Conservation (phyloP, 2,888 invertebrate genomes). For the Alloplasta piceator region DNA sequence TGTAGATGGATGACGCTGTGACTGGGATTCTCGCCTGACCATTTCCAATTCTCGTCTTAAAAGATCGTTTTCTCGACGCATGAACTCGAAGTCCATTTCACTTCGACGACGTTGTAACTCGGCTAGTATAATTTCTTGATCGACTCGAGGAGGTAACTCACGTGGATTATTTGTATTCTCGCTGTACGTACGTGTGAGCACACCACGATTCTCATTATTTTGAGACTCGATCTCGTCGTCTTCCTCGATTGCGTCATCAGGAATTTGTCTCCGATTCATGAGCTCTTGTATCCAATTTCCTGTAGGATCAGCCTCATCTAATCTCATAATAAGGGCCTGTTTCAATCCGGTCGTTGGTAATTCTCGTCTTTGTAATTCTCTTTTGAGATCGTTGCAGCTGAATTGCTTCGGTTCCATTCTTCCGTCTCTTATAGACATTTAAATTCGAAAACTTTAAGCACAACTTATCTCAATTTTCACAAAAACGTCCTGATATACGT, state of each 20-base stretch:
- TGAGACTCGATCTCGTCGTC: not conserved
- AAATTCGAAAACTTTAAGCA: too few species aligned
- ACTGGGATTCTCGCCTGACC: constrained; percentile 37
- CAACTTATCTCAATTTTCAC: too few species aligned
- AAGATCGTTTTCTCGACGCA: constrained; percentile 42
- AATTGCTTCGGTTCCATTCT: too few species aligned
- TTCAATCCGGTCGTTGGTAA: constrained; percentile 33
- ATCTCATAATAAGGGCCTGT: constrained; percentile 26
- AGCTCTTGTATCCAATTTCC: constrained; percentile 5
- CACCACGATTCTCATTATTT: not conserved
- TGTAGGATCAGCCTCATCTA: constrained; percentile 29
- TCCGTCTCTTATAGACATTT: not conserved
- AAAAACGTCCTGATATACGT: too few species aligned
- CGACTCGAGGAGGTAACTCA: not conserved
- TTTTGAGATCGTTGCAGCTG: too few species aligned
- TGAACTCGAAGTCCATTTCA: constrained; percentile 24
- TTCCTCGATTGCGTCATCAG: not conserved
- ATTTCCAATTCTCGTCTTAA: constrained; percentile 49
- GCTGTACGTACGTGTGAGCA: not conserved
- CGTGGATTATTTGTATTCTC: not conserved
- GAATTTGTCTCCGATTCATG: not conserved
- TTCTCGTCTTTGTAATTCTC: constrained; percentile 32
- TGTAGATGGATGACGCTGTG: not conserved
- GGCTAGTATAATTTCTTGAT: not conserved
- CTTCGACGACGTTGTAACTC: not conserved